Base-by-base conservation (phyloP, 2,113 vertebrate genomes). In the Nyctereutes procyonoides region DNA sequence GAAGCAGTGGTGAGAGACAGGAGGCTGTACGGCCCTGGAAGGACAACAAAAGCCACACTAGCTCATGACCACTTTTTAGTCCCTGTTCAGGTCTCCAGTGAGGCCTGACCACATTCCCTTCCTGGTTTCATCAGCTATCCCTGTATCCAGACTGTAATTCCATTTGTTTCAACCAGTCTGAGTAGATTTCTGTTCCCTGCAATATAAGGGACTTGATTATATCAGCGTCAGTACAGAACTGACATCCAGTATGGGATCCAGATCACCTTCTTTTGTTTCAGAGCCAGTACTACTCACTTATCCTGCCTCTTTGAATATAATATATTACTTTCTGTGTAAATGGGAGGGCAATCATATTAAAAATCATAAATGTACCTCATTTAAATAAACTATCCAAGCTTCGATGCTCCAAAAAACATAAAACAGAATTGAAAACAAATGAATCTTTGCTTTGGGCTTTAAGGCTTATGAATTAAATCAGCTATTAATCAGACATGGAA, bases 371-470 rank as follows among this genome's bases (percentile, higher is more conserved):
- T 96, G 97, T 97, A 97, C 28, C 91, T 4, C 2, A 97, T 98
- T 97, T 98, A 97, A 93, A 96, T 51, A 98, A 98, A 93, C 90
- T 81, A 98, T 97, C 96, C 90, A 98, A 97, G 94, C 96, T 97
- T 97, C 95, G 96, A 84, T 90, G 94, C 95, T 97, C 89, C 9
- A 94, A 95, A 98, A 93, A 56, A 67, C 69, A 95, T 98, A 96
- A 97, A 74, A 97, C 51, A 97, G 89, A 84, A 98, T 38, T 88
- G 79, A 96, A 98, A 98, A 89, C 73, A 98, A 98, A 97, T 53
- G 63, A 96, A 90, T 96, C 94, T 97, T 95, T 98, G 96, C 85
- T 51, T 90, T 96, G 74, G 95, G 97, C 95, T 98, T 97, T 88
- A 97, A 84, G 28, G 60, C 97, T 95, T 95, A 98, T 96, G 83